These are phyloP conservation scores for Drosophila trichaetosa DNA, from an alignment of 2,888 invertebrate species.

Conservation along the genomic window DNA sequence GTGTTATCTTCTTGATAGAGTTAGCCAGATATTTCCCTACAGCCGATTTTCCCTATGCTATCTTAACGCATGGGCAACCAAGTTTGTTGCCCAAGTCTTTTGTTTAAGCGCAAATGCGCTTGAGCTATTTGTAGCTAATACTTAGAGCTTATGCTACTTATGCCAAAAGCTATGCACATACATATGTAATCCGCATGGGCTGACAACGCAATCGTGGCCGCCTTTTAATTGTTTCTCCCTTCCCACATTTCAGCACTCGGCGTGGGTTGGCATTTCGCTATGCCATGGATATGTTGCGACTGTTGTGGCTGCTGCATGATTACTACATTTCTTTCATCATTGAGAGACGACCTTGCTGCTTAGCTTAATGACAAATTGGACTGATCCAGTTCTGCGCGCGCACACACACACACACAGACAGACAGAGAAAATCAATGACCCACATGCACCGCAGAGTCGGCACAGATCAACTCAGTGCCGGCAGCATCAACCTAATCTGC, in stretches of 20 bases:
- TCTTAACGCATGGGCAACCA: conserved; percentile 46
- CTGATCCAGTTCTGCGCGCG: conserved; percentile 67
- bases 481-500: conserved; percentile 36
- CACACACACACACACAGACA: conserved; percentile 1
- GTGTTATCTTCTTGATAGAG: background rate
- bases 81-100: conserved; percentile 75
- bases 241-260: conserved; percentile 34
- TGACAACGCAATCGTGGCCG: conserved; percentile 55
- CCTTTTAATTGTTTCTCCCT: conserved; percentile 54
- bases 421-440: conserved; percentile 51
- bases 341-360: conserved; percentile 61
- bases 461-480: conserved; percentile 41
- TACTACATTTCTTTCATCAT: conserved; percentile 29
- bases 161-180: background rate
- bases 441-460: conserved; percentile 49
- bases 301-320: conserved; percentile 16
- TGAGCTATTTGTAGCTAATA: conserved; percentile 27
- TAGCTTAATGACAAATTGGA: conserved; percentile 29
- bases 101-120: conserved; percentile 35
- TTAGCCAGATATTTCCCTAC: background rate
- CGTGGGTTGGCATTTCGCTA: conserved; percentile 13
- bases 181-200: conserved; percentile 21
- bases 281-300: conserved; percentile 15
- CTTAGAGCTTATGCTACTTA: background rate
- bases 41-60: conserved; percentile 5